Base-by-base conservation (phyloP, 1,140 invertebrate genomes). In the Pachypsylla venusta region DNA sequence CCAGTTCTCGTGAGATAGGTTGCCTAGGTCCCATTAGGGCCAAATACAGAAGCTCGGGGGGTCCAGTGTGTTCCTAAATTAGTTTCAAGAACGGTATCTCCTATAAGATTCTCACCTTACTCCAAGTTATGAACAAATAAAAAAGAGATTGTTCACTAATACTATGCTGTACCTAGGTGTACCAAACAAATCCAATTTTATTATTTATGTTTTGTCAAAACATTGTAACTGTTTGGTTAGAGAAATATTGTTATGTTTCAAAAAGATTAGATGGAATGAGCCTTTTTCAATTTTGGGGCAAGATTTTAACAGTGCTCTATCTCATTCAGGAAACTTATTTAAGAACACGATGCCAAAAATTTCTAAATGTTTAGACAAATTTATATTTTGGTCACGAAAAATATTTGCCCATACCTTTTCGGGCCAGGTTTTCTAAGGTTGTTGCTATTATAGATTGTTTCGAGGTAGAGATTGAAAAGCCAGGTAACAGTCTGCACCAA, bases 381-480 rank as follows among this genome's bases (percentile, higher is more conserved):
- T 64, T 1, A 35, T 64, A 25, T 57, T 53, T 55, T 60, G 58
- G 54, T 58, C 61, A 1, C 1, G 19, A 14, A 14, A 59, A 27
- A 62, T 54, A 16, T 1, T 56, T 64, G 24, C 64, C 64, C 20
- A 59, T 64, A 26, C 5, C 62, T 25, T 65, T 64, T 35, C 25
- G 64, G 28, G 56, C 54, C 40, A 55, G 35, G 12, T 67, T 62
- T 60, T 61, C 24, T 60, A 54, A 64, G 40, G 66, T 67, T 30
- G 16, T 56, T 25, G 54, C 54, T 25, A 65, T 68, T 12, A 66
- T 68, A 40, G 63, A 67, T 61, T 62, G 61, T 59, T 64, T 68
- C 56, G 66, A 68, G 64, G 67, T 67, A 26, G 30, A 62, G 60
- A 67, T 67, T 39, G 57, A 68, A 58, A 68, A 67, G 59, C 65